Percentiles rank a stretch among this genome's conserved stretches.
Conservation (phyloP, 2,797 vertebrate species). For the Gastrophryne carolinensis region DNA sequence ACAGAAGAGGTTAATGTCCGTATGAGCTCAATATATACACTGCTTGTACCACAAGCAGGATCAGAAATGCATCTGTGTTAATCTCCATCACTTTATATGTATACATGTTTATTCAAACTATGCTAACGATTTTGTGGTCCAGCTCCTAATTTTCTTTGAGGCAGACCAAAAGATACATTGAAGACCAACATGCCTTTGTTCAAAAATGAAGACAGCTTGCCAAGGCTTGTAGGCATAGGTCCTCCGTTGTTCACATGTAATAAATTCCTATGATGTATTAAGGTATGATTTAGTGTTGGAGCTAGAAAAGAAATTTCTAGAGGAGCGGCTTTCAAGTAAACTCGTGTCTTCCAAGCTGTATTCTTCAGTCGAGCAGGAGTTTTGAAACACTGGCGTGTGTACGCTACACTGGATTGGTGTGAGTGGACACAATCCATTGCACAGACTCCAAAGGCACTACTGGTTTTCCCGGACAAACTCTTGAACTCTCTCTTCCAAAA, state of each 20-base stretch:
- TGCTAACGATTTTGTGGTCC: neutral
- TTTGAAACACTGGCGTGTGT: neutral
- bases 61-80: neutral
- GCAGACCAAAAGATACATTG: neutral
- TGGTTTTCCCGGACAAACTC: constrained; percentile 14
- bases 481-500: constrained; percentile 18
- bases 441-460: neutral
- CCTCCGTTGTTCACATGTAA: neutral
- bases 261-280: neutral
- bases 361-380: neutral
- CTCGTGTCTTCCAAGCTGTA: neutral
- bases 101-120: neutral
- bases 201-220: neutral
- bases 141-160: neutral
- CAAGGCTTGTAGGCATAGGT: neutral
- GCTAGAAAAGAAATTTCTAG: neutral
- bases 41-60: neutral
- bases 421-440: constrained; percentile 3
- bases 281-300: constrained; percentile 11
- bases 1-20: neutral
- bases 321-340: neutral
- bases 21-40: neutral
- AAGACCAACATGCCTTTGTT: neutral
- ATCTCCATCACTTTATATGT: neutral
- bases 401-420: neutral